phyloP scores from a whole-genome alignment of 2,797 vertebrate species.

The Dicrostonyx torquatus region DNA sequence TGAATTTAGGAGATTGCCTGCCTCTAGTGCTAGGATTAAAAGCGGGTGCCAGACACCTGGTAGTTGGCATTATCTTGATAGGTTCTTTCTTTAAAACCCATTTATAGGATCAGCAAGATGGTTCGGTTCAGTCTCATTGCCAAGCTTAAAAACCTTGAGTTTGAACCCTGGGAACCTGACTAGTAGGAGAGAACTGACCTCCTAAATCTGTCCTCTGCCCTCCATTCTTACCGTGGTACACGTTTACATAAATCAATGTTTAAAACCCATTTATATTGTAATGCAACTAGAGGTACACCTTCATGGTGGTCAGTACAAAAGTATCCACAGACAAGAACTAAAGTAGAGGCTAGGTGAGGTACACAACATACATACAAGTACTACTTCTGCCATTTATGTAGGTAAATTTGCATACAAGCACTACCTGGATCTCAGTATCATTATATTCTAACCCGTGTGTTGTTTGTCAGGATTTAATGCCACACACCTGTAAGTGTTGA shows the following conservation, averaged over 20 bases:
- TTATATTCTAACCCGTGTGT: not conserved
- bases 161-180: not conserved
- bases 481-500: not conserved
- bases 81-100: not conserved
- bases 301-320: not conserved
- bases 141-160: not conserved
- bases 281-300: not conserved
- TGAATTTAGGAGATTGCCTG: not conserved
- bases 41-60: not conserved
- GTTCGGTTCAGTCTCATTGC: not conserved
- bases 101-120: not conserved
- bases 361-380: not conserved
- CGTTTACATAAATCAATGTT: not conserved
- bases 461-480: slow-evolving; percentile 26
- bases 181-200: not conserved
- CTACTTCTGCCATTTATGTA: not conserved
- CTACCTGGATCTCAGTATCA: not conserved
- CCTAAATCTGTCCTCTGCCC: not conserved
- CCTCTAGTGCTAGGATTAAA: not conserved
- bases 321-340: slow-evolving; percentile 19
- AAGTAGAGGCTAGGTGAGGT: not conserved
- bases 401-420: not conserved
- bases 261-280: not conserved
- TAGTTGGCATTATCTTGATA: not conserved
- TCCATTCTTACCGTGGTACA: not conserved